phyloP scores from a whole-genome alignment of 2,797 vertebrate species.

The Otolemur crassicaudatus region DNA sequence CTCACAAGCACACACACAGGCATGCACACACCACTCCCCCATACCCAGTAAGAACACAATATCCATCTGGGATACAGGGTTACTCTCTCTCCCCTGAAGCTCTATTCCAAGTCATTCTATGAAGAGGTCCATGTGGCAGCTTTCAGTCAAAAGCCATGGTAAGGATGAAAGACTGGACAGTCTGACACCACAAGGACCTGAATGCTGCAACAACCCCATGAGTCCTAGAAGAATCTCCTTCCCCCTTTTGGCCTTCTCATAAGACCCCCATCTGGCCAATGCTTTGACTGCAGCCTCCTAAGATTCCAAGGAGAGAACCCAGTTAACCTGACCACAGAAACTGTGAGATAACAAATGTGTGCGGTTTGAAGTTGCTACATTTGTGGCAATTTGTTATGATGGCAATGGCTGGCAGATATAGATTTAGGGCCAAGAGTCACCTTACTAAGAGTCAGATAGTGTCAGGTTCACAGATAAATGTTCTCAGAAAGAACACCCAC shows the following conservation, averaged over 20 bases:
- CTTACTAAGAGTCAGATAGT: not conserved
- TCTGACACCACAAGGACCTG: not conserved
- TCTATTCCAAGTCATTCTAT: not conserved
- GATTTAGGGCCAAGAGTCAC: not conserved
- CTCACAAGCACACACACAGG: accelerated
- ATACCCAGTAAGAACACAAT: not conserved
- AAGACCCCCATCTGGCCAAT: not conserved
- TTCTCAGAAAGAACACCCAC: not conserved
- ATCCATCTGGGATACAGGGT: too few species aligned
- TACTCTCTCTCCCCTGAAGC: not conserved
- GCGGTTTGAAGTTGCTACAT: too few species aligned
- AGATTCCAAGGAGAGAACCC: not conserved
- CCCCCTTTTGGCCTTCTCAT: not conserved
- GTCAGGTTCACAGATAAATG: not conserved
- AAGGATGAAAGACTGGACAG: too few species aligned
- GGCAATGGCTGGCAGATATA: not conserved
- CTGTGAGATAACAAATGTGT: accelerated
- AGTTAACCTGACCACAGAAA: not conserved
- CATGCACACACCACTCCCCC: not conserved
- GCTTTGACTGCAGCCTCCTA: accelerated
- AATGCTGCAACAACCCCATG: accelerated
- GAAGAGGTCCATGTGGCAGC: not conserved
- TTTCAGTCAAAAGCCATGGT: too few species aligned
- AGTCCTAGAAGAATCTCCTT: not conserved
- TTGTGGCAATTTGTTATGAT: not conserved